These are phyloP conservation scores for Channa argus DNA, from an alignment of 2,113 vertebrate species.

Conservation along the genomic window DNA sequence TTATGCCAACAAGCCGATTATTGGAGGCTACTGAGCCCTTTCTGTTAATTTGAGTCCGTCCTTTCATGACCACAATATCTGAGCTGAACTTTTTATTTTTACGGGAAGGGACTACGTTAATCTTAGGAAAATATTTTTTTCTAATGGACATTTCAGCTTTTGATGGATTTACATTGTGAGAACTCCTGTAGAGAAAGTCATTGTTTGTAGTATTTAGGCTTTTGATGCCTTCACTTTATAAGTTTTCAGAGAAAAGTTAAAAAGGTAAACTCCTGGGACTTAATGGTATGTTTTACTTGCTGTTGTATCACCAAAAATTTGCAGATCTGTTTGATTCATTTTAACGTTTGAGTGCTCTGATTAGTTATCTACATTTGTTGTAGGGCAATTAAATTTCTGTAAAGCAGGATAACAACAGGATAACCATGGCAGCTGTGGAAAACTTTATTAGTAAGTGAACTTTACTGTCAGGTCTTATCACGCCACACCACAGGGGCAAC, in stretches of 20 bases:
- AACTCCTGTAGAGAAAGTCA: neutral
- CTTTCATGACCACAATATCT: slow-evolving; percentile 19
- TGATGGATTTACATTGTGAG: slow-evolving; percentile 11
- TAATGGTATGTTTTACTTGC: neutral
- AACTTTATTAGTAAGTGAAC: slow-evolving; percentile 30
- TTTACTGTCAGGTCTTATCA: neutral
- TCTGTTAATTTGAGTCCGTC: slow-evolving; percentile 48
- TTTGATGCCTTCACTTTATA: neutral
- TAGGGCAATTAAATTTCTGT: neutral
- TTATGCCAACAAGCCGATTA: slow-evolving; percentile 82
- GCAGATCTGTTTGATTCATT: neutral
- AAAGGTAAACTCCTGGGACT: neutral
- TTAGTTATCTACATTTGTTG: too few relatives aligned
- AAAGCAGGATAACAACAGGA: neutral
- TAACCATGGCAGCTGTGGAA: slow-evolving; percentile 8
- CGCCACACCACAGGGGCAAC: neutral
- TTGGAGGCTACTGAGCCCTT: slow-evolving; percentile 63
- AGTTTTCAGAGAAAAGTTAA: too few relatives aligned
- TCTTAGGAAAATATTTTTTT: slow-evolving; percentile 10
- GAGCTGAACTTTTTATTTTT: slow-evolving; percentile 10
- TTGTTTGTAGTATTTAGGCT: neutral
- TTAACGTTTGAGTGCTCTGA: neutral
- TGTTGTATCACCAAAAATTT: neutral
- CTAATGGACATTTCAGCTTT: slow-evolving; percentile 22
- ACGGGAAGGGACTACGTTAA: neutral